Evolutionary conservation across 2,113 vertebrate species (phyloP).

Genomic region (Corythornis madagascariensis): DNA sequence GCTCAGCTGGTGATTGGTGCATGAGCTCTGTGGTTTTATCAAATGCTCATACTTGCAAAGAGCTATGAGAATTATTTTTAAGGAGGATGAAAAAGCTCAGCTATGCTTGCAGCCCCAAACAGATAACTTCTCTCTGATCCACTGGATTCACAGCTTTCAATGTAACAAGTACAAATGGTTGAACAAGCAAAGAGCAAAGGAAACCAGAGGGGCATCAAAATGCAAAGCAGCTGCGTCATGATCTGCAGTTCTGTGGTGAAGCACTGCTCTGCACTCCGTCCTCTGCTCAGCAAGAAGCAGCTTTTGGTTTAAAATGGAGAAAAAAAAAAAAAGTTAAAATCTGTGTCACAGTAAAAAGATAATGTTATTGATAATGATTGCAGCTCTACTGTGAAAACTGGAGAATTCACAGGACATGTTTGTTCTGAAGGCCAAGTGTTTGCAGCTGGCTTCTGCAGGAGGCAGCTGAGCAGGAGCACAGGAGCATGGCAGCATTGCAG

Average conservation of each 20-base stretch:
- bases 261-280: neutral
- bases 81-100: conserved; percentile 13
- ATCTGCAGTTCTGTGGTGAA: neutral
- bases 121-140: neutral
- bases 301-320: conserved; percentile 2
- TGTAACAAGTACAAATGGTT: neutral
- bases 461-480: neutral
- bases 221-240: neutral
- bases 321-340: neutral
- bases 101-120: neutral
- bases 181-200: neutral
- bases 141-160: neutral
- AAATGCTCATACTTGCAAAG: neutral
- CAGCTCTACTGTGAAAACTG: neutral
- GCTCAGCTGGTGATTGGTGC: conserved; percentile 19
- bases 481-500: neutral
- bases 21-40: neutral
- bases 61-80: conserved; percentile 46
- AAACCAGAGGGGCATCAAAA: neutral
- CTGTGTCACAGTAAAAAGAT: neutral
- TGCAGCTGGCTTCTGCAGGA: neutral
- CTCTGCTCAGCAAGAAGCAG: neutral
- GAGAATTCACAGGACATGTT: neutral
- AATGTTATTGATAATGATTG: neutral
- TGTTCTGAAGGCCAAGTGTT: neutral